Conservation (phyloP, 2,888 invertebrate species). For the Syritta pipiens region DNA sequence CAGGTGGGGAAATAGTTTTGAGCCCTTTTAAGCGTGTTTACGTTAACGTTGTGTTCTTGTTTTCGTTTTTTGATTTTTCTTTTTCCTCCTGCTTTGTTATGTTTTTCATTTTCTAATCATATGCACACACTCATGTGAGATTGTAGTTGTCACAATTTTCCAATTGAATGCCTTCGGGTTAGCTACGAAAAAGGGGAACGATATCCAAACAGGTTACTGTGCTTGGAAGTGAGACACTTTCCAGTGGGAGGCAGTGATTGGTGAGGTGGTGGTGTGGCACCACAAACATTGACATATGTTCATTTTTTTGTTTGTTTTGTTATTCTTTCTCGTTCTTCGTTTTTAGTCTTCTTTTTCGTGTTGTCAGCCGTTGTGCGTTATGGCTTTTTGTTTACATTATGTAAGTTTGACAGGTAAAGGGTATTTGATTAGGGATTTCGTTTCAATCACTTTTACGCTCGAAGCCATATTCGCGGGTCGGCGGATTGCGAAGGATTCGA, state of each 20-base stretch:
- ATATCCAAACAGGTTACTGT: not conserved
- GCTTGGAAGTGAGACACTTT: conserved; percentile 43
- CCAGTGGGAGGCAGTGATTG: conserved; percentile 17
- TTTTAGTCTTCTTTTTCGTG: not conserved
- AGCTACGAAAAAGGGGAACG: not conserved
- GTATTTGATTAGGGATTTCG: conserved; percentile 32
- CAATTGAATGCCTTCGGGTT: conserved; percentile 25
- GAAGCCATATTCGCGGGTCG: not conserved
- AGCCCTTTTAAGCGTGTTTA: conserved; percentile 66
- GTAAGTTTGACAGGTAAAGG: conserved; percentile 35
- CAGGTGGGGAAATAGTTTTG: conserved; percentile 59
- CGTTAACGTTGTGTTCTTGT: conserved; percentile 64
- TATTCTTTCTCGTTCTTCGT: not conserved
- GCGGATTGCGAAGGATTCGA: not conserved
- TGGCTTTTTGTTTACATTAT: conserved; percentile 55
- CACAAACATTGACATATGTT: conserved; percentile 20
- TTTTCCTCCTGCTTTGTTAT: conserved; percentile 63
- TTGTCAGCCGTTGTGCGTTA: conserved; percentile 26
- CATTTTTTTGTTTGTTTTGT: not conserved
- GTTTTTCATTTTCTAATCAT: conserved; percentile 54
- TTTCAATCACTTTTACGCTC: conserved; percentile 19
- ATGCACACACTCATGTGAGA: conserved; percentile 22
- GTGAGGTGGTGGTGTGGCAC: conserved; percentile 25
- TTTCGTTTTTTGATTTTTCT: conserved; percentile 45
- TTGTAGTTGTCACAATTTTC: conserved; percentile 40